Evolutionary conservation across 2,888 invertebrate species (phyloP).

Genomic region (Eupithecia inturbata): DNA sequence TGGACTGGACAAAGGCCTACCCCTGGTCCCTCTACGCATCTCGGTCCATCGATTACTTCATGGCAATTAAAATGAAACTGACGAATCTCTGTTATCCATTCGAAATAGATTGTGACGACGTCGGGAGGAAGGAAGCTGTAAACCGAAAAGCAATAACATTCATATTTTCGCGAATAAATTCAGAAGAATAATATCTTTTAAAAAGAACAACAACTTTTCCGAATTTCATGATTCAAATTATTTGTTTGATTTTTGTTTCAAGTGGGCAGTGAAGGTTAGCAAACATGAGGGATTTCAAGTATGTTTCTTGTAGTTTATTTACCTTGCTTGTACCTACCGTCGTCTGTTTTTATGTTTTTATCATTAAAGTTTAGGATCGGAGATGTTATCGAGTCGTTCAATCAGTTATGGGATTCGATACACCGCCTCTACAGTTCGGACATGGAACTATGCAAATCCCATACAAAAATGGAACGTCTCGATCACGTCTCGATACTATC

Average conservation of each 20-base stretch:
- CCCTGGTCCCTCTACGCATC: too few species aligned
- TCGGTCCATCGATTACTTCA: not conserved
- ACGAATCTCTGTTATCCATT: conserved; percentile 16
- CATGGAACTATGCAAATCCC: too few species aligned
- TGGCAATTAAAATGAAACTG: conserved; percentile 2
- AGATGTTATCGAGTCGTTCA: not conserved
- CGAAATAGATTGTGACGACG: conserved; percentile 22
- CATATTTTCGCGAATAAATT: conserved; percentile 27
- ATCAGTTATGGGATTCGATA: too few species aligned
- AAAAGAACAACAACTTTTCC: conserved; percentile 21
- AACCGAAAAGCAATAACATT: conserved; percentile 25
- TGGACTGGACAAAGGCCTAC: too few species aligned
- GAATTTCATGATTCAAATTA: conserved; percentile 25
- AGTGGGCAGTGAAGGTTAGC: conserved; percentile 13
- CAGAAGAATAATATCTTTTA: conserved; percentile 2
- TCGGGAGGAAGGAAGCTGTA: conserved; percentile 37
- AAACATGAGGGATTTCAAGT: not conserved
- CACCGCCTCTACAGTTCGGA: not conserved
- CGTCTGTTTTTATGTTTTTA: not conserved
- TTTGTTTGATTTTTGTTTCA: conserved; percentile 31
- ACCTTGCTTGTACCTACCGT: too few species aligned
- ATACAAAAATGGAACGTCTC: not conserved
- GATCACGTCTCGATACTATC: not conserved
- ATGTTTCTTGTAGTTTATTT: too few species aligned
- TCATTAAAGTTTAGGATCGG: not conserved